Percentiles rank a stretch among this genome's conserved stretches.
These are phyloP conservation scores for Bombus waltoni DNA, from an alignment of 1,140 invertebrate genomes.

Conservation along the genomic window DNA sequence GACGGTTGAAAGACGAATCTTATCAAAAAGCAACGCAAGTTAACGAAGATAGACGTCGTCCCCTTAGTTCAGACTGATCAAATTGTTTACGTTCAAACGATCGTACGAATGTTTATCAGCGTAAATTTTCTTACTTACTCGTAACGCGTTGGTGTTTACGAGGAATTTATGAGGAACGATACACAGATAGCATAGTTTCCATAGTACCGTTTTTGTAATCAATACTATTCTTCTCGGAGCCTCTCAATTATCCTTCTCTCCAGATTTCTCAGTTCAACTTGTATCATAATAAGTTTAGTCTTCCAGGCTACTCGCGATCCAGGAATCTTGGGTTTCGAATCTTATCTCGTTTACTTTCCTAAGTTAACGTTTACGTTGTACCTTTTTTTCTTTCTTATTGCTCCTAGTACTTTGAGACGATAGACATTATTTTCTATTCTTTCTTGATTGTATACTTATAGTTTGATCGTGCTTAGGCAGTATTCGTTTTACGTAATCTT, in stretches of 20 bases:
- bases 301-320: background rate
- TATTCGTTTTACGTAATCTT: background rate
- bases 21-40: background rate
- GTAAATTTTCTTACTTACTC: too few relatives aligned
- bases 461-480: background rate
- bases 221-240: background rate
- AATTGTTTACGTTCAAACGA: too few relatives aligned
- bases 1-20: background rate
- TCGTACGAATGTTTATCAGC: too few relatives aligned
- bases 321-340: background rate
- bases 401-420: background rate
- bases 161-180: too few relatives aligned
- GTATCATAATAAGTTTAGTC: background rate
- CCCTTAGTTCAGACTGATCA: too few relatives aligned
- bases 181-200: too few relatives aligned
- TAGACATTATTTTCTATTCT: background rate
- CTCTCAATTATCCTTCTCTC: background rate
- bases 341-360: background rate
- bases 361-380: background rate
- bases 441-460: background rate
- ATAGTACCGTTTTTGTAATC: too few relatives aligned
- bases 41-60: too few relatives aligned
- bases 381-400: background rate
- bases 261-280: background rate
- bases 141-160: too few relatives aligned